Evolutionary conservation across 2,888 invertebrate genomes (phyloP).

Genomic region (Drosophila infuscata): DNA sequence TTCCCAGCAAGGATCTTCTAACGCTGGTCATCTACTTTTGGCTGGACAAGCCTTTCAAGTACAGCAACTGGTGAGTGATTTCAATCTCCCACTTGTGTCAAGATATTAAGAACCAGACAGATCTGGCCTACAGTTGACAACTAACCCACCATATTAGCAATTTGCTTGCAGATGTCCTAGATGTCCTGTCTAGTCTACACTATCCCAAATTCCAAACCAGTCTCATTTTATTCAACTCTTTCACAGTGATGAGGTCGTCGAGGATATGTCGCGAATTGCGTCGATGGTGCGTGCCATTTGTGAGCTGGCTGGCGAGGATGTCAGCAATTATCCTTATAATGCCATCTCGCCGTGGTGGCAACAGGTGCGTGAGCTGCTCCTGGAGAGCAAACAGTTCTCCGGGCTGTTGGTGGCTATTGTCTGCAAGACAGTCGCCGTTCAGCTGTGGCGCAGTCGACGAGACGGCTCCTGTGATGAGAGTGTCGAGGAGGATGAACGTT

Average conservation of each 20-base stretch:
- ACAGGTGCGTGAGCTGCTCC: slow-evolving; percentile 89
- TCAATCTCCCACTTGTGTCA: background rate
- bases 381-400: slow-evolving; percentile 90
- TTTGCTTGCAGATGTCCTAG: background rate
- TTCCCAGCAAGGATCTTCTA: slow-evolving; percentile 88
- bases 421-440: slow-evolving; percentile 90
- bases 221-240: background rate
- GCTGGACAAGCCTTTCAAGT: slow-evolving; percentile 87
- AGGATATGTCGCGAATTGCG: slow-evolving; percentile 89
- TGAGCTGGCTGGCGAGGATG: slow-evolving; percentile 87
- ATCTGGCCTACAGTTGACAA: too few species aligned
- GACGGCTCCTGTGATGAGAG: slow-evolving; percentile 84
- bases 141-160: background rate
- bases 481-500: slow-evolving; percentile 86
- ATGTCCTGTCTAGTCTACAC: background rate
- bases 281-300: slow-evolving; percentile 89
- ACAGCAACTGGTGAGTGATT: slow-evolving; percentile 76
- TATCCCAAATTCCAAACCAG: background rate
- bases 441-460: slow-evolving; percentile 69
- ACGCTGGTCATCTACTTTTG: slow-evolving; percentile 90
- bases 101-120: too few species aligned
- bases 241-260: slow-evolving; percentile 82
- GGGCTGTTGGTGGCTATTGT: slow-evolving; percentile 93
- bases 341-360: slow-evolving; percentile 94
- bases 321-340: slow-evolving; percentile 87